These are phyloP conservation scores for Cassiopea xamachana DNA, from an alignment of 30 jellyfish, hydroid and myxozoan species.

Conservation along the genomic window DNA sequence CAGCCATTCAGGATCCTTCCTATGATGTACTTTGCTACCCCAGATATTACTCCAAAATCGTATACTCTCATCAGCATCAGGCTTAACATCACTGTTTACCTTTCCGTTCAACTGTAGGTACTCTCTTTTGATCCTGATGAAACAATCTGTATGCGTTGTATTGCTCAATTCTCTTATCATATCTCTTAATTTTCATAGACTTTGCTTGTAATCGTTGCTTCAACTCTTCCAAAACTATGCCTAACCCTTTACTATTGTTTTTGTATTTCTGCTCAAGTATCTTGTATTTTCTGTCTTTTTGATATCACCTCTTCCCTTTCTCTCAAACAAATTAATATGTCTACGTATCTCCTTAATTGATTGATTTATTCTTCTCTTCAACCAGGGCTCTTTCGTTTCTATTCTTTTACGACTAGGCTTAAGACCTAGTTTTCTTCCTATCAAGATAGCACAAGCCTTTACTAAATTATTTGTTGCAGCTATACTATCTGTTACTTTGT, in stretches of 20 bases:
- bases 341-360: not conserved
- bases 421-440: conserved; percentile 36
- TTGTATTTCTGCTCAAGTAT: conserved; percentile 26
- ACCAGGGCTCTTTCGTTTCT: conserved; percentile 16
- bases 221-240: not conserved
- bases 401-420: conserved; percentile 14
- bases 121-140: not conserved
- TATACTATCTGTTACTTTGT: not conserved
- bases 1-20: not conserved
- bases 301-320: conserved; percentile 33
- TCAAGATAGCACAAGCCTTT: conserved; percentile 47
- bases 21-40: not conserved
- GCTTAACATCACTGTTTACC: not conserved
- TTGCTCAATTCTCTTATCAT: not conserved
- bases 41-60: not conserved
- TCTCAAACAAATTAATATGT: not conserved
- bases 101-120: not conserved
- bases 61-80: not conserved
- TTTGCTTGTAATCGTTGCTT: not conserved
- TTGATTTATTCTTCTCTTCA: not conserved
- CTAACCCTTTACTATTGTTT: not conserved
- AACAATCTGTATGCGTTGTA: not conserved
- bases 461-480: conserved; percentile 24
- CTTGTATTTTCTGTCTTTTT: not conserved
- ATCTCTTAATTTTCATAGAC: not conserved